These are phyloP conservation scores for Polyploca ridens DNA, from an alignment of 2,888 invertebrate genomes.

Conservation along the genomic window DNA sequence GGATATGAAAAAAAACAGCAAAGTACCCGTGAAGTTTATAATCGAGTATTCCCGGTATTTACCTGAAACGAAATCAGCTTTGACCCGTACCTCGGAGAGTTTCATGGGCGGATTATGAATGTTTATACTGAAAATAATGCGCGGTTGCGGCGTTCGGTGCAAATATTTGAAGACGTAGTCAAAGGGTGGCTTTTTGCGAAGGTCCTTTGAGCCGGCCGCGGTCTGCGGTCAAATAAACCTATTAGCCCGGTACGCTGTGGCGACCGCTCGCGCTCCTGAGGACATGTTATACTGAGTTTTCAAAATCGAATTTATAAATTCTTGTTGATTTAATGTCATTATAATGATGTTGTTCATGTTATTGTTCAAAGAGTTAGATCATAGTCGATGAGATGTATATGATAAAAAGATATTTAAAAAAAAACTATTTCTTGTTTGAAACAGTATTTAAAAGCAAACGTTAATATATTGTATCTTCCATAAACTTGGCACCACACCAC, in stretches of 20 bases:
- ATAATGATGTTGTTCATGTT: too few species aligned
- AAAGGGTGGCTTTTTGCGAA: slow-evolving; percentile 78
- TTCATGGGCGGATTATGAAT: slow-evolving; percentile 74
- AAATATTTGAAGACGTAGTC: slow-evolving; percentile 81
- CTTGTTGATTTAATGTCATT: not conserved
- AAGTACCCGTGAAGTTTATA: not conserved
- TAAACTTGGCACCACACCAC: slow-evolving; percentile 17
- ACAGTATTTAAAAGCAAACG: not conserved
- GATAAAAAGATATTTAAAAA: too few species aligned
- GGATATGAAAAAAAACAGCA: not conserved
- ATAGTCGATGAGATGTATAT: too few species aligned
- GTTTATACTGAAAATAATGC: slow-evolving; percentile 82
- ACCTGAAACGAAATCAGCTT: slow-evolving; percentile 58
- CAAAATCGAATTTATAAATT: slow-evolving; percentile 3
- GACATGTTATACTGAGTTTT: slow-evolving; percentile 16
- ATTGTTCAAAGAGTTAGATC: not conserved
- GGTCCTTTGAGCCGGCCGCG: slow-evolving; percentile 72
- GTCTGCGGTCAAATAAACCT: slow-evolving; percentile 80
- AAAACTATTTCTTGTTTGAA: not conserved
- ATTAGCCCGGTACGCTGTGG: slow-evolving; percentile 52
- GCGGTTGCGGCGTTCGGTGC: slow-evolving; percentile 72
- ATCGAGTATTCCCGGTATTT: slow-evolving; percentile 25
- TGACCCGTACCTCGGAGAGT: slow-evolving; percentile 52
- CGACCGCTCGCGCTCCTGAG: slow-evolving; percentile 34
- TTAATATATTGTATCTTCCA: slow-evolving; percentile 14